phyloP scores from a whole-genome alignment of 2,797 vertebrate species.

The Leuciscus waleckii region DNA sequence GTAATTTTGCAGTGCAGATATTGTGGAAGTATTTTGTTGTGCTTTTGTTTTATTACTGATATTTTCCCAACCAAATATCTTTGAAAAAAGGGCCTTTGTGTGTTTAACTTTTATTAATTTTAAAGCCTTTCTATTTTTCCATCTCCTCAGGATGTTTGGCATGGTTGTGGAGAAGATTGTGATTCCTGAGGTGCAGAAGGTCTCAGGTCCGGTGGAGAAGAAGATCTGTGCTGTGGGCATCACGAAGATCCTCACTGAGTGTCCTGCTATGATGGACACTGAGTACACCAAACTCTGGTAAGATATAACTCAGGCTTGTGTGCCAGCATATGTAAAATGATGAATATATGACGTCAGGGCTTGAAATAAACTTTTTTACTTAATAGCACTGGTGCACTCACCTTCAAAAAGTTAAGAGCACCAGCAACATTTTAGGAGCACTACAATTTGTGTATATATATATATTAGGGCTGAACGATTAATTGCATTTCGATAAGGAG shows the following conservation, averaged over 20 bases:
- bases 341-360: no score
- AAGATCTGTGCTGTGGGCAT: conserved; percentile 99
- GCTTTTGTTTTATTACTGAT: background rate
- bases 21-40: background rate
- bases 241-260: conserved; percentile 94
- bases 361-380: no score
- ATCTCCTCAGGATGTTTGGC: conserved; percentile 90
- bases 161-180: conserved; percentile 99
- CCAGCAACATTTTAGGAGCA: no score
- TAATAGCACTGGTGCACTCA: no score
- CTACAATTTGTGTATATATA: no score
- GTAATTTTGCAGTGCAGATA: background rate
- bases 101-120: background rate
- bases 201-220: conserved; percentile 94
- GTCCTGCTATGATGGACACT: conserved; percentile 98
- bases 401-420: no score
- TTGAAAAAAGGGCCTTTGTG: background rate
- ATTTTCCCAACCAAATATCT: background rate
- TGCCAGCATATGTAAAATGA: no score
- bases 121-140: background rate
- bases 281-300: conserved; percentile 98
- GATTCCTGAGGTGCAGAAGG: conserved; percentile 98
- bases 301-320: conserved; percentile 41
- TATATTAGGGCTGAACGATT: no score
- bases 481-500: no score